A percentile compares a stretch with the other conserved stretches of the same genome.
Evolutionary conservation across 2,888 invertebrate genomes (phyloP).

Genomic region (Andrena fulva): DNA sequence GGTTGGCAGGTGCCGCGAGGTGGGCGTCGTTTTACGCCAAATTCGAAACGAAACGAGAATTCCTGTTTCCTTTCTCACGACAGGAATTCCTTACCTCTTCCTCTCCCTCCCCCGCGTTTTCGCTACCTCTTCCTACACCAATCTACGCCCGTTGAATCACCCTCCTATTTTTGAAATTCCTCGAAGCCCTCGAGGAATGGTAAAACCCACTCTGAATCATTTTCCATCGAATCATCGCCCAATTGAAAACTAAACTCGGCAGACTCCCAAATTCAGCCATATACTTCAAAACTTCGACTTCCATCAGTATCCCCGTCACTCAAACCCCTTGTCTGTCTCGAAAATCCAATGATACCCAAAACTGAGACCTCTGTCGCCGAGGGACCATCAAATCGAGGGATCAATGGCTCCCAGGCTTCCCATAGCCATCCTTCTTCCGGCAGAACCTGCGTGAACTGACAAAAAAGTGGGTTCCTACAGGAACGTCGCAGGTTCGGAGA

Average conservation of each 20-base stretch:
- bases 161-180: constrained; percentile 3
- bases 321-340: no score
- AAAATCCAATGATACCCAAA: no score
- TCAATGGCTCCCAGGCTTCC: constrained; percentile 4
- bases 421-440: constrained; percentile 1
- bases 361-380: no score
- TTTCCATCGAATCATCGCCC: no score
- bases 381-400: not conserved
- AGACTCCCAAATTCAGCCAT: not conserved
- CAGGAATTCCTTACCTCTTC: constrained; percentile 40
- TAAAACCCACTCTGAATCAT: not conserved
- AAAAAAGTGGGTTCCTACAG: constrained; percentile 33
- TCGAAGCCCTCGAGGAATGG: not conserved
- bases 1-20: constrained; percentile 74
- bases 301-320: no score
- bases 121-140: not conserved
- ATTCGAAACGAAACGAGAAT: constrained; percentile 74
- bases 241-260: not conserved
- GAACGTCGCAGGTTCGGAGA: constrained; percentile 66
- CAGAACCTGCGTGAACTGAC: constrained; percentile 10
- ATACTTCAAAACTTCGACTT: not conserved
- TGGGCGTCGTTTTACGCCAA: constrained; percentile 80
- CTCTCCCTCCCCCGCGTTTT: not conserved
- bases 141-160: not conserved
- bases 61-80: constrained; percentile 56